phyloP scores from a whole-genome alignment of 1,140 invertebrate species.

The Rhopalosiphum padi region DNA sequence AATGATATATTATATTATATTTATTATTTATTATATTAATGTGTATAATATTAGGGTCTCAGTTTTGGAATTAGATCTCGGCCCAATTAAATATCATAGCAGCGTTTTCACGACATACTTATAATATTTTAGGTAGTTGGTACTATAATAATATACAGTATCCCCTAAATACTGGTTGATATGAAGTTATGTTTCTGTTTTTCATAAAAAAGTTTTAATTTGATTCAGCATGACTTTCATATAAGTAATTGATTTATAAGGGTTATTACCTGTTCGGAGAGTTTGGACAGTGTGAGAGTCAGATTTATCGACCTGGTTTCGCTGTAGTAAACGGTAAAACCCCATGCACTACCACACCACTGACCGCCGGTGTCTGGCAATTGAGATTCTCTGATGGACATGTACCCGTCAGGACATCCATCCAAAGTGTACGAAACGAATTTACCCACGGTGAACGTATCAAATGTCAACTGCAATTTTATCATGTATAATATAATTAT shows the following conservation, averaged over 20 bases:
- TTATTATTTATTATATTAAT: neutral
- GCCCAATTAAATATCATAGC: neutral
- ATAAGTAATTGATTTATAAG: neutral
- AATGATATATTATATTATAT: neutral
- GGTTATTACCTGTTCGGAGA: conserved; percentile 74
- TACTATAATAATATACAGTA: no score
- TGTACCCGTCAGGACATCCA: conserved; percentile 81
- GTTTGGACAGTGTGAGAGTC: conserved; percentile 73
- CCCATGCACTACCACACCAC: conserved; percentile 85
- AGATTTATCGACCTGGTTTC: conserved; percentile 80
- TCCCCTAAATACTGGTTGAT: neutral
- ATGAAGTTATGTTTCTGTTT: neutral
- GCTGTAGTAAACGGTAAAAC: conserved; percentile 85
- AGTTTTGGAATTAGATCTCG: neutral
- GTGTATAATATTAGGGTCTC: neutral
- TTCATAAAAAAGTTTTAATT: neutral
- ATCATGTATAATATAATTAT: neutral
- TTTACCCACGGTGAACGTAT: conserved; percentile 84
- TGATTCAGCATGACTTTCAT: neutral
- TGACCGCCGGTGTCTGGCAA: conserved; percentile 77
- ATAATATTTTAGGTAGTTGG: no score
- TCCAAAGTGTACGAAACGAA: conserved; percentile 83
- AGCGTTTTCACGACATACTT: neutral
- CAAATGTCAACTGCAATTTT: conserved; percentile 77
- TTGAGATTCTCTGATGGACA: conserved; percentile 77